phyloP scores from a whole-genome alignment of 2,888 invertebrate species.

The Rutpela maculata region DNA sequence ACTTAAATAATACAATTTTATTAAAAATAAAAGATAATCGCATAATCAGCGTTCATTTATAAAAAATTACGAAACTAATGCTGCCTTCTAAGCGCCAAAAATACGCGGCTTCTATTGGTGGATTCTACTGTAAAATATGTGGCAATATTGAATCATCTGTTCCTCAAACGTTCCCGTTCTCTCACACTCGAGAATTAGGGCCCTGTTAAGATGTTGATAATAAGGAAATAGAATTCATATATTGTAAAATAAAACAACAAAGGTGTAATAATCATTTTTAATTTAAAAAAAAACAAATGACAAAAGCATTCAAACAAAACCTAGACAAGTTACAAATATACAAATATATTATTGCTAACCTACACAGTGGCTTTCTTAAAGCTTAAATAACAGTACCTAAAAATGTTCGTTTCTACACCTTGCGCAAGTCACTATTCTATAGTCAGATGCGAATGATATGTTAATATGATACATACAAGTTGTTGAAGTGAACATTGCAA shows the following conservation, averaged over 20 bases:
- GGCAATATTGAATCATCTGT: too few relatives aligned
- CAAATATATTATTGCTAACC: slow-evolving; percentile 70
- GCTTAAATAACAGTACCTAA: slow-evolving; percentile 51
- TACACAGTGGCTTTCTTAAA: slow-evolving; percentile 60
- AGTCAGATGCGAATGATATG: slow-evolving; percentile 62
- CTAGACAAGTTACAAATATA: slow-evolving; percentile 67
- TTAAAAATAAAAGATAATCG: too few relatives aligned
- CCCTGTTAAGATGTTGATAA: too few relatives aligned
- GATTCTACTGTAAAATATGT: too few relatives aligned
- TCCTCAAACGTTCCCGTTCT: too few relatives aligned
- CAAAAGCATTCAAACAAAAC: slow-evolving; percentile 67
- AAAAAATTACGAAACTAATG: too few relatives aligned
- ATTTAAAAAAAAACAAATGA: slow-evolving; percentile 65
- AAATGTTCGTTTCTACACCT: slow-evolving; percentile 40
- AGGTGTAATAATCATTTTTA: slow-evolving; percentile 58
- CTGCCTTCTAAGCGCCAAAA: too few relatives aligned
- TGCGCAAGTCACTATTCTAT: slow-evolving; percentile 32
- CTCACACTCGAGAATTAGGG: too few relatives aligned
- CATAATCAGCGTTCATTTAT: too few relatives aligned
- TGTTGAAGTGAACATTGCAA: slow-evolving; percentile 48
- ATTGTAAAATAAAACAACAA: slow-evolving; percentile 45
- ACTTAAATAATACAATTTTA: too few relatives aligned
- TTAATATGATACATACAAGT: slow-evolving; percentile 57
- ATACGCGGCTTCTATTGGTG: too few relatives aligned
- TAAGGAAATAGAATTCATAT: not conserved